These are phyloP conservation scores for Erynnis tages DNA, from an alignment of 2,888 invertebrate genomes.

Conservation along the genomic window DNA sequence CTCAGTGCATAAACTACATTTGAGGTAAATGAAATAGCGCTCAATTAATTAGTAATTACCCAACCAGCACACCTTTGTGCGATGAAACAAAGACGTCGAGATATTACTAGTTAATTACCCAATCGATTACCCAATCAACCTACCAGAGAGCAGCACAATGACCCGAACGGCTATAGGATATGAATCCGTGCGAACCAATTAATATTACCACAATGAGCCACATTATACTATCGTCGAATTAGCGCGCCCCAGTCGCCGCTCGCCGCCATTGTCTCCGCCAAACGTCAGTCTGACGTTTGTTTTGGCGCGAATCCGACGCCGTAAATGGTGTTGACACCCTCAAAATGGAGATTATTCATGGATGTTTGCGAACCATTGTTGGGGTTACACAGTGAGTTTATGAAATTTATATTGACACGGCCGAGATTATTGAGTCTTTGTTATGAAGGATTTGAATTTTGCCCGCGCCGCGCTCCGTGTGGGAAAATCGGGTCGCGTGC, in stretches of 20 bases:
- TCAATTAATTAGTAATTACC: no score
- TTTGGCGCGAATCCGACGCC: constrained; percentile 62
- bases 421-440: constrained; percentile 73
- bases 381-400: constrained; percentile 68
- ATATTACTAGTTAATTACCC: constrained; percentile 32
- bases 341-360: constrained; percentile 78
- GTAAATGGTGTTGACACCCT: constrained; percentile 72
- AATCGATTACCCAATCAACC: constrained; percentile 35
- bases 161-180: constrained; percentile 34
- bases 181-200: constrained; percentile 53
- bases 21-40: no score
- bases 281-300: constrained; percentile 64
- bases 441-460: constrained; percentile 70
- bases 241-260: constrained; percentile 49
- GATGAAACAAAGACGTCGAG: constrained; percentile 8
- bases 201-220: constrained; percentile 57
- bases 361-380: constrained; percentile 72
- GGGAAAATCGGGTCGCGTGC: constrained; percentile 63
- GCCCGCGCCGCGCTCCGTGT: constrained; percentile 40
- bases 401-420: constrained; percentile 78
- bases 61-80: neutral
- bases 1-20: no score
- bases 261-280: constrained; percentile 56
- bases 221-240: constrained; percentile 62
- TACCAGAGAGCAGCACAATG: constrained; percentile 37